Evolutionary conservation across 1,140 invertebrate genomes (phyloP).

Genomic region (Coboldia fuscipes): DNA sequence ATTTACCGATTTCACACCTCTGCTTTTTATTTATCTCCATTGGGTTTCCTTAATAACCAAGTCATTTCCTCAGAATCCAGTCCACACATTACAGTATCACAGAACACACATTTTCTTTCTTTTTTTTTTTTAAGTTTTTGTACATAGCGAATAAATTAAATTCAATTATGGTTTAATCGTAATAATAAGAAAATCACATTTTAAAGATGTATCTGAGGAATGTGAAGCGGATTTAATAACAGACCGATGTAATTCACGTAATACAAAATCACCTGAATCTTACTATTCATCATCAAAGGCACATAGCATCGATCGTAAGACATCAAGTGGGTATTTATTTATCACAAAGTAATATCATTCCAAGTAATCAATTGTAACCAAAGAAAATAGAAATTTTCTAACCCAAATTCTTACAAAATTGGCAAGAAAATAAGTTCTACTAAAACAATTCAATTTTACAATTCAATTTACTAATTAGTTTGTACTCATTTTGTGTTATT

Average conservation of each 20-base stretch:
- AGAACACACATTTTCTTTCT: neutral
- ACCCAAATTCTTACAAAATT: neutral
- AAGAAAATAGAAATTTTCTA: neutral
- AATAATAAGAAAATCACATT: too few species aligned
- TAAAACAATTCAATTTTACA: neutral
- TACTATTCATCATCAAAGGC: neutral
- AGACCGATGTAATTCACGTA: neutral
- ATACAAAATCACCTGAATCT: neutral
- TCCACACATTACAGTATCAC: neutral
- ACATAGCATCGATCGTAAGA: neutral
- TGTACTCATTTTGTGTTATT: neutral
- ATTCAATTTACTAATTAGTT: neutral
- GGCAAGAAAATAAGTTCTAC: neutral
- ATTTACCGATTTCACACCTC: too few species aligned
- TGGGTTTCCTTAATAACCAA: neutral
- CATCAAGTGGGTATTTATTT: slow-evolving; percentile 1
- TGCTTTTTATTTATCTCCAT: neutral
- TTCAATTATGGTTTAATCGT: too few species aligned
- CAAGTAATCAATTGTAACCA: neutral
- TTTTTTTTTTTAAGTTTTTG: neutral
- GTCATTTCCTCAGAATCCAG: neutral
- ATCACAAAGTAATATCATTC: too few species aligned
- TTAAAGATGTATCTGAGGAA: slow-evolving; percentile 1
- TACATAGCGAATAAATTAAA: too few species aligned
- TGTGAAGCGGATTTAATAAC: neutral